These are phyloP conservation scores for Scaptomyza montana DNA, from an alignment of 1,140 invertebrate species.

Conservation along the genomic window DNA sequence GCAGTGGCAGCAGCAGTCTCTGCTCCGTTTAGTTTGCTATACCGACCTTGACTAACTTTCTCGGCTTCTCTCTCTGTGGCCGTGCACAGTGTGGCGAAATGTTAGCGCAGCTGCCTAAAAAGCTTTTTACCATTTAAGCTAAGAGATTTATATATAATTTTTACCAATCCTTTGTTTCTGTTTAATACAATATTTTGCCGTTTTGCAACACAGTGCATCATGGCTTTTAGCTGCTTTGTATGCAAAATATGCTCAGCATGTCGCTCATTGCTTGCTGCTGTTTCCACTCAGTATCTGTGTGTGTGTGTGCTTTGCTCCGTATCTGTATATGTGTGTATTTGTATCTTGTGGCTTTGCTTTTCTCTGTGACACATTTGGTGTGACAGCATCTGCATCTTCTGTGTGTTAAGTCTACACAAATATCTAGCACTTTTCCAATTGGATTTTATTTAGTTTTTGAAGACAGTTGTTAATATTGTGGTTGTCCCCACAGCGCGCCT, in stretches of 20 bases:
- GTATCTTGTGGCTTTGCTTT: slow-evolving; percentile 21
- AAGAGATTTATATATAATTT: too few relatives aligned
- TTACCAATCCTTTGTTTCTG: too few relatives aligned
- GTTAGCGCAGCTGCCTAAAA: too few relatives aligned
- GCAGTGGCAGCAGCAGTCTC: background rate
- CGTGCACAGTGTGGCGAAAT: too few relatives aligned
- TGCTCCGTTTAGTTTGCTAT: background rate
- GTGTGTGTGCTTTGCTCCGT: background rate
- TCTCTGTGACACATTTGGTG: slow-evolving; percentile 37
- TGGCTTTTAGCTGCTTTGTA: slow-evolving; percentile 14
- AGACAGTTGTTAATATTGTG: slow-evolving; percentile 23
- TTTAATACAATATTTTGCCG: background rate
- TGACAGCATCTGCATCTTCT: slow-evolving; percentile 46
- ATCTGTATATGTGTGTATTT: background rate
- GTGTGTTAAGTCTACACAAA: slow-evolving; percentile 25
- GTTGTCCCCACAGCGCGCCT: background rate
- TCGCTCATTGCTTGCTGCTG: slow-evolving; percentile 22
- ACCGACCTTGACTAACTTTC: background rate
- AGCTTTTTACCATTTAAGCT: too few relatives aligned
- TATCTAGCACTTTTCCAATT: slow-evolving; percentile 52
- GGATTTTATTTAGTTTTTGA: slow-evolving; percentile 42
- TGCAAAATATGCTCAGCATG: slow-evolving; percentile 15
- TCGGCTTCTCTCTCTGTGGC: background rate
- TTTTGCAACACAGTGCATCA: background rate
- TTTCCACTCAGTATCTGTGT: slow-evolving; percentile 13